Percentiles rank a stretch among this genome's conserved stretches.
These are phyloP conservation scores for Oscheius onirici DNA, from an alignment of 2,888 invertebrate species.

Conservation along the genomic window DNA sequence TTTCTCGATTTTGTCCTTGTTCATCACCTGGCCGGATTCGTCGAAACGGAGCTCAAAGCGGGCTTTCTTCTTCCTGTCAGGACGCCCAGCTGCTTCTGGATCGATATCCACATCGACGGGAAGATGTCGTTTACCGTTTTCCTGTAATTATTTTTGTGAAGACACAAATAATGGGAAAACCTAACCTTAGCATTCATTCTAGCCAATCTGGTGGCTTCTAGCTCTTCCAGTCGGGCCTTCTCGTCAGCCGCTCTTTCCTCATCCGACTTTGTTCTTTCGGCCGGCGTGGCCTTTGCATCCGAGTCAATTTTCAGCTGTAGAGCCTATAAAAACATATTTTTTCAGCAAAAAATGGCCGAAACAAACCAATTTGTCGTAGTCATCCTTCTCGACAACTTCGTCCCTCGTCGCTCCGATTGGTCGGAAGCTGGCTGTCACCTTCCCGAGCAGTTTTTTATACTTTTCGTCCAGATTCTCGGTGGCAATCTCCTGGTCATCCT, in stretches of 20 bases:
- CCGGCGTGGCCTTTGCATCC: constrained; percentile 76
- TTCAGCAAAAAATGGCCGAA: not conserved
- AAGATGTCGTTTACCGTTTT: constrained; percentile 37
- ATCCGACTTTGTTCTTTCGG: constrained; percentile 84
- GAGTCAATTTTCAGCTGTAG: constrained; percentile 47
- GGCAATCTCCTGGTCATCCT: constrained; percentile 78
- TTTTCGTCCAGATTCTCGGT: constrained; percentile 52
- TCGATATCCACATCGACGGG: constrained; percentile 54
- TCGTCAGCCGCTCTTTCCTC: constrained; percentile 85
- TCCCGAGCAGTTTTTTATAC: constrained; percentile 41
- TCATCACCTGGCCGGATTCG: constrained; percentile 44
- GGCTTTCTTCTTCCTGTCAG: constrained; percentile 35
- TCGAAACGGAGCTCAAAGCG: constrained; percentile 52
- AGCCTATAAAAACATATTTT: constrained; percentile 36
- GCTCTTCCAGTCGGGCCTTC: constrained; percentile 80
- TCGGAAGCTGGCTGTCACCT: constrained; percentile 38
- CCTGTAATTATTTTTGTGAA: constrained; percentile 8
- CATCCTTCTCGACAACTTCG: constrained; percentile 42
- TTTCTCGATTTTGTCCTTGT: constrained; percentile 37
- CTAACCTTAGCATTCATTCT: constrained; percentile 78
- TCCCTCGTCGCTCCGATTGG: constrained; percentile 38
- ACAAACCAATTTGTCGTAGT: constrained; percentile 56
- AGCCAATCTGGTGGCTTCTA: constrained; percentile 80
- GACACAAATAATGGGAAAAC: not conserved
- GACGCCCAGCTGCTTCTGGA: constrained; percentile 35